These are phyloP conservation scores for Pseudopodoces humilis DNA, from an alignment of 2,113 vertebrate genomes.

Conservation along the genomic window DNA sequence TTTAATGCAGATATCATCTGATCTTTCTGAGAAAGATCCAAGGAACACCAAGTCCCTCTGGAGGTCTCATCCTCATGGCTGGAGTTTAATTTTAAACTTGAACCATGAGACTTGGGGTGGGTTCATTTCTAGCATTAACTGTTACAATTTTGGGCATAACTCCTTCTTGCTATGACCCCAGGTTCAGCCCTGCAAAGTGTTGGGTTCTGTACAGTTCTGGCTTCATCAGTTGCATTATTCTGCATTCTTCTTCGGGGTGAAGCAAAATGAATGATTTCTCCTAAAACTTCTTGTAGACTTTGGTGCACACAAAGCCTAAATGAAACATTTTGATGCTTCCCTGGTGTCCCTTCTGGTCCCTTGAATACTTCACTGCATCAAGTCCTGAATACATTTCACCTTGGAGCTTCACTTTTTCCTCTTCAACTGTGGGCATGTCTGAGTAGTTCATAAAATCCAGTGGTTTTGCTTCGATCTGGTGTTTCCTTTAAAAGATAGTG, in stretches of 20 bases:
- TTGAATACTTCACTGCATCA: not conserved
- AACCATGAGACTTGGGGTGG: not conserved
- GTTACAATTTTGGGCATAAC: not conserved
- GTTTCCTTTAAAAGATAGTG: not conserved
- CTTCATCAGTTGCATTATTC: not conserved
- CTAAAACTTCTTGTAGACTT: not conserved
- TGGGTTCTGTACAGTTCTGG: not conserved
- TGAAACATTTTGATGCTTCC: not conserved
- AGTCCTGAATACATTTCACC: not conserved
- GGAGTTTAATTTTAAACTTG: not conserved
- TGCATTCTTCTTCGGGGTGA: not conserved
- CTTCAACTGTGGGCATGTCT: not conserved
- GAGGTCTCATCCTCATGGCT: not conserved
- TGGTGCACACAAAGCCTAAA: not conserved
- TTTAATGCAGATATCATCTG: not conserved
- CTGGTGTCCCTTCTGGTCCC: not conserved
- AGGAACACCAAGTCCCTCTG: not conserved
- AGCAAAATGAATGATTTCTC: not conserved
- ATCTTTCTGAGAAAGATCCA: not conserved
- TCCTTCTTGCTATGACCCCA: not conserved
- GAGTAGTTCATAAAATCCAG: not conserved
- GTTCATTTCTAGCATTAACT: not conserved
- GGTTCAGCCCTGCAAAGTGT: not conserved
- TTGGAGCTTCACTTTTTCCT: not conserved
- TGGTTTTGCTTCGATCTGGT: not conserved